Evolutionary conservation across 2,888 invertebrate species (phyloP), one percentile per base, ranked within the genome.

Genomic region (Euzetes globulus): DNA sequence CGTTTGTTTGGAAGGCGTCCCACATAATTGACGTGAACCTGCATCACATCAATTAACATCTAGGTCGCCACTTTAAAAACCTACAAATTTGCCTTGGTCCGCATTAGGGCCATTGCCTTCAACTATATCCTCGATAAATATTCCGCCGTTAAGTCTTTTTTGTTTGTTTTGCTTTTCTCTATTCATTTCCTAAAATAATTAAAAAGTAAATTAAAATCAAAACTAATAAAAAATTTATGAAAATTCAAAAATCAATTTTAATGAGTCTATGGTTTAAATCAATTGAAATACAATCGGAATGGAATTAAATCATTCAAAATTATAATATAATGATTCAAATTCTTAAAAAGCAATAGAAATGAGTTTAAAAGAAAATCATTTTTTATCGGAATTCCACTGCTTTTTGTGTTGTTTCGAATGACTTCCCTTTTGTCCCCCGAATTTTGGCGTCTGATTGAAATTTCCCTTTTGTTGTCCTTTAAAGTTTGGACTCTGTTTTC

Each of bases 1-100:
- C 92, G 92, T 82, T 92, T 92, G 83, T 90, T 92, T 81, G 91
- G 89, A 73, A 96, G 83, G 55, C 89, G 88, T 19, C 95, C 96
- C 79, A 89, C 88, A 79, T 96, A 96, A 82, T 91, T 91, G 0
- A 96, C 92, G 82, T 84, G 81, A 84, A 85, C 80, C 86, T 84
- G 82, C 75, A 78, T 79, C 47, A 15, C 11, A 41, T 5, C 11
- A 5, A 79, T 75, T 60, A 76, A 58, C 4, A 47, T 13, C 17
- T 11, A 47, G 47, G 11, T 17, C 17, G 47, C n/a, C n/a, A n/a
- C n/a, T n/a, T n/a, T n/a, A 47, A 47, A 58, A 58, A 78, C 81
- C 78, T 80, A 86, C 86, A 81, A 82, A 83, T 85, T 90, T 91
- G 52, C 94, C 94, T 2, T 86, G 80, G 80, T 91, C 91, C 0